Base-by-base conservation (phyloP, 2,888 invertebrate genomes). In the Macrostomum cliftonense region DNA sequence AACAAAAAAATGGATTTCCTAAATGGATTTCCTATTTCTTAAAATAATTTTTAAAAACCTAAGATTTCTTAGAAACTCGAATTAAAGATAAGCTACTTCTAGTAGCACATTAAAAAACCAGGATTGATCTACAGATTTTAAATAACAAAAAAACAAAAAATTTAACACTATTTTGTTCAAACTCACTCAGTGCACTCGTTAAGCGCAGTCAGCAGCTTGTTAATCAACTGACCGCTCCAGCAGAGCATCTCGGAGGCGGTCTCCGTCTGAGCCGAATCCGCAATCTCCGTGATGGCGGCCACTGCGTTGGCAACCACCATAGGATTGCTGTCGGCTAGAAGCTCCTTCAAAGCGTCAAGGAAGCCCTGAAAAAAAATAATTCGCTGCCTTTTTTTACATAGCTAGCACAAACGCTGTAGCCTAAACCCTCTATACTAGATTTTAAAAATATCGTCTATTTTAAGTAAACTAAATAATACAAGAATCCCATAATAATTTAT, bases 261-360 rank as follows among this genome's bases (percentile, higher is more conserved):
- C 2, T 52, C 39, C 4, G 84, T 87, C 12, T 86, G 83, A 60
- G 88, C 89, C 1, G 89, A 84, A 71, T 97, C 95, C 65, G 95
- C 88, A 21, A 97, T 97, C 73, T 97, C 97, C 0, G 91, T 88
- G 12, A 99, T 76, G 0, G 97, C 93, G 1, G 97, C 97, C 0
- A 97, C 95, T 0, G 95, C 95, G 72, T 97, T 97, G 1, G 97
- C 97, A 1, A 97, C 97, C 37, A 93, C 97, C 97, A 97, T 97
- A 1, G 97, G 97, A 73, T 99, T 99, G 1, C 95, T 95, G 72
- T 97, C 97, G 45, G 93, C 93, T 39, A 99, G 74, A 46, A 99
- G 74, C 71, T 99, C 97, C 68, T 89, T 88, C 28, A 97, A 73
- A 62, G 93, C 86, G 68, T 97, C 95, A 56, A 97, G 74, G 71